Conservation (phyloP, 1,140 invertebrate species). For the Drosophila serrata region DNA sequence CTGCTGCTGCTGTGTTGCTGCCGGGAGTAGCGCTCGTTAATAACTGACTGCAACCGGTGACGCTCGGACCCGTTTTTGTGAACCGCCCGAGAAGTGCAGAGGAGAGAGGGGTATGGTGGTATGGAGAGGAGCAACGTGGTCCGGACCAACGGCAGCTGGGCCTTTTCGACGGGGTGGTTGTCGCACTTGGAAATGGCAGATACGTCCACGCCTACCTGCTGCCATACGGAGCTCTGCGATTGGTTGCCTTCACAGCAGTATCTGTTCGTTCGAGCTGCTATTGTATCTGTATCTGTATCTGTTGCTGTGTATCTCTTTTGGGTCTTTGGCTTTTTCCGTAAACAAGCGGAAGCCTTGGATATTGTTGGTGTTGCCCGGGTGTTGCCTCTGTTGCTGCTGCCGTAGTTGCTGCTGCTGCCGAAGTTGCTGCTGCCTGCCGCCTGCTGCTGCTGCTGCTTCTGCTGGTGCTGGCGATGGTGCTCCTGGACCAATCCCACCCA, state of each 20-base stretch:
- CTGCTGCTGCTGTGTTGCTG: slow-evolving; percentile 56
- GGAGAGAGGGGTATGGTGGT: slow-evolving; percentile 11
- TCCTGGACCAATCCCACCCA: slow-evolving; percentile 62
- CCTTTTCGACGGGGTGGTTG: slow-evolving; percentile 69
- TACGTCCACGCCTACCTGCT: slow-evolving; percentile 80
- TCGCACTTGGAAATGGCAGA: slow-evolving; percentile 82
- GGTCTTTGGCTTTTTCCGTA: slow-evolving; percentile 40
- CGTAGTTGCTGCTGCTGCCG: slow-evolving; percentile 55
- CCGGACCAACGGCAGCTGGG: slow-evolving; percentile 49
- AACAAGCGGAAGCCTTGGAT: slow-evolving; percentile 79
- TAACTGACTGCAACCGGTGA: slow-evolving; percentile 81
- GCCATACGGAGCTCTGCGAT: slow-evolving; percentile 57
- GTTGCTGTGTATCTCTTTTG: slow-evolving; percentile 37
- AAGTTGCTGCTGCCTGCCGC: slow-evolving; percentile 28
- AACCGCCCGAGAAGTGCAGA: slow-evolving; percentile 47
- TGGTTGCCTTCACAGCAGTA: slow-evolving; percentile 43
- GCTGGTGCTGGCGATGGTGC: slow-evolving; percentile 35
- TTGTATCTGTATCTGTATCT: slow-evolving; percentile 50
- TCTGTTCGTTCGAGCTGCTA: slow-evolving; percentile 14
- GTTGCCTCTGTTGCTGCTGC: slow-evolving; percentile 60
- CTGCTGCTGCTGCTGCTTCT: slow-evolving; percentile 37
- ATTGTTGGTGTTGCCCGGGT: slow-evolving; percentile 71
- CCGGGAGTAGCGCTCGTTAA: slow-evolving; percentile 81
- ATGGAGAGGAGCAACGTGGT: background rate
- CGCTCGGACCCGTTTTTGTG: slow-evolving; percentile 75